A percentile compares a stretch with the other conserved stretches of the same genome.
Evolutionary conservation across 1,140 invertebrate species (phyloP).

Genomic region (Tetragnatha versicolor): DNA sequence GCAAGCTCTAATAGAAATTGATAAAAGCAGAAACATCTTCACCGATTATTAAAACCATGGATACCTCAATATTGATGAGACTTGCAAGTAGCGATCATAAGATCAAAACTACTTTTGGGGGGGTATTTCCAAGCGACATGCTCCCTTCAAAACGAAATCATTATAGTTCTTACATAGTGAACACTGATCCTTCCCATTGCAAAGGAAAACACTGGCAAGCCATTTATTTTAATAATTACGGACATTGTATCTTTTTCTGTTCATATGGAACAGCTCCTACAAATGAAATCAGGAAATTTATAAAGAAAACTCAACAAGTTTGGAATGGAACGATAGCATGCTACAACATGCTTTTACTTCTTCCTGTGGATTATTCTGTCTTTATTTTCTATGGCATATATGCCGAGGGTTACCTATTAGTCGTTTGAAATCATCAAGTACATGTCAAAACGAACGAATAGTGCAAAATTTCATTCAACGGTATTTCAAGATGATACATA

Average conservation of each 20-base stretch:
- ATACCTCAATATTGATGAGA: background rate
- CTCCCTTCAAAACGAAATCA: background rate
- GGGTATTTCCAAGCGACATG: background rate
- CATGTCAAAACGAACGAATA: no score
- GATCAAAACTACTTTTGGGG: background rate
- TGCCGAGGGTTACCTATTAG: background rate
- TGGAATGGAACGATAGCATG: background rate
- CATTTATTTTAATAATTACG: background rate
- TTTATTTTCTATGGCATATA: background rate
- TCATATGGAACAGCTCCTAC: background rate
- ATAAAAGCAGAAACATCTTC: background rate
- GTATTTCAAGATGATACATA: no score
- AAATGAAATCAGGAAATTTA: background rate
- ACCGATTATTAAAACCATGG: conserved; percentile 2
- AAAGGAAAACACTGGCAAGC: background rate
- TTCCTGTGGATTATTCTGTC: background rate
- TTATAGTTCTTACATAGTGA: background rate
- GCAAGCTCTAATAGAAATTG: background rate
- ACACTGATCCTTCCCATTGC: background rate
- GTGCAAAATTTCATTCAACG: no score
- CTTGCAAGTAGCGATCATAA: background rate
- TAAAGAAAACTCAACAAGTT: background rate
- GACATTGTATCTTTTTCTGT: background rate
- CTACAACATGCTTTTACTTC: background rate
- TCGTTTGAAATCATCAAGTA: background rate